Percentiles rank a stretch among this genome's conserved stretches.
phyloP scores from a whole-genome alignment of 2,797 vertebrate genomes.

The Malurus splendens region DNA sequence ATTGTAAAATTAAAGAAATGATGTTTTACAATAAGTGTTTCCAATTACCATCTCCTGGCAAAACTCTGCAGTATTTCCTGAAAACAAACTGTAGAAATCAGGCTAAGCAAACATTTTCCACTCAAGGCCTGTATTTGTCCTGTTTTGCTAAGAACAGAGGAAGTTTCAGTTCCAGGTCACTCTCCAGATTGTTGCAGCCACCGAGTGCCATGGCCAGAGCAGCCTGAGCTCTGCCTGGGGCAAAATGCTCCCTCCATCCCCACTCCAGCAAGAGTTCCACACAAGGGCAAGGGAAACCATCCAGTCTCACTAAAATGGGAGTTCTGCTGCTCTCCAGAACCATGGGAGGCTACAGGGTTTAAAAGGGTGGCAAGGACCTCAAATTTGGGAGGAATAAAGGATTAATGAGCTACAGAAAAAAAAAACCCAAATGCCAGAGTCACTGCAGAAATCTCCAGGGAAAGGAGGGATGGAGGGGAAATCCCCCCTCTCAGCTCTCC shows the following conservation, averaged over 20 bases:
- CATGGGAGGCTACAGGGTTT: background rate
- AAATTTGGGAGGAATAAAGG: background rate
- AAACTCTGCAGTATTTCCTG: background rate
- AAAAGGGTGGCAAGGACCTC: background rate
- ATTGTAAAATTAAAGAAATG: background rate
- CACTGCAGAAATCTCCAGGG: background rate
- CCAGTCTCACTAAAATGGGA: background rate
- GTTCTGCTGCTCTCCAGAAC: background rate
- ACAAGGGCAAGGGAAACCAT: accelerated
- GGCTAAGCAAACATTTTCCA: background rate
- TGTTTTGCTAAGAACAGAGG: background rate
- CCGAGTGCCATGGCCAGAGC: background rate
- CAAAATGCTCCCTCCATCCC: background rate
- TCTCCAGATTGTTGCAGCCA: background rate
- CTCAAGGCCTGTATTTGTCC: background rate
- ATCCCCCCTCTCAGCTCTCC: background rate
- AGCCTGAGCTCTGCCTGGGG: background rate
- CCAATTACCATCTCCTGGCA: background rate
- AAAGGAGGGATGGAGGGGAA: background rate
- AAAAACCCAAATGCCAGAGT: background rate
- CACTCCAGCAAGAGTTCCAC: background rate
- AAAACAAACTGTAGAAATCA: background rate
- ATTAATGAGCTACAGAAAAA: background rate
- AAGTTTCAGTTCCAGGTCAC: background rate
- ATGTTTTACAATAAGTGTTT: background rate